Base-by-base conservation (phyloP, 2,113 vertebrate species). In the Kryptolebias marmoratus region DNA sequence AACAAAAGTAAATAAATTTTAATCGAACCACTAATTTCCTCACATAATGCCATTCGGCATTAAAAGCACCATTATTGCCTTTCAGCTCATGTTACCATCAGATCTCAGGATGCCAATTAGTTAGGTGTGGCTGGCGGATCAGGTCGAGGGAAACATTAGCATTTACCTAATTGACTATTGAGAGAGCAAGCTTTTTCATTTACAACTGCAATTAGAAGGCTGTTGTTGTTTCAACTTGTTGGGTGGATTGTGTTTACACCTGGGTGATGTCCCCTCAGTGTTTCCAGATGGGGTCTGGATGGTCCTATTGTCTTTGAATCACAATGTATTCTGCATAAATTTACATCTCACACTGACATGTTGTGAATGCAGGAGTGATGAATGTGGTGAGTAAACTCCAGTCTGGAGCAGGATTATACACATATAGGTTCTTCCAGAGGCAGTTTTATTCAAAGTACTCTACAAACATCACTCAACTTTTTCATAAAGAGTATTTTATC, bases 181-280 rank as follows among this genome's bases (percentile, higher is more conserved):
- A 27, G 12, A 50, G 55, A 6, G 2, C 22, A n/a, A 15, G 14
- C 55, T 11, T 56, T 66, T 61, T 52, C 30, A 61, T 3, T 42
- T 64, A 65, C 30, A 75, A 39, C 45, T 31, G 64, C 28, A 58
- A 44, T 54, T n/a, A 60, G 61, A 48, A 28, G 22, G 22, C 36
- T 18, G 36, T 56, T 12, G 64, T 22, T 16, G 53, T 65, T 50
- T 42, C 14, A 39, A 18, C 39, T 32, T 15, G 11, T 42, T 57
- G n/a, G 13, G 32, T 54, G 59, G 74, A 49, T 77, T 77, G 53
- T 8, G 4, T 59, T 74, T 64, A 16, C 42, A 70, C 28, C 42
- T n/a, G 32, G 39, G 63, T 63, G 45, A 31, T 12, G 39, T 70
- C 66, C 22, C 16, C 52, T 72, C 48, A 81, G 22, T 15, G 48